Evolutionary conservation across 2,113 vertebrate species (phyloP).

Genomic region (Halcyon malimbica): DNA sequence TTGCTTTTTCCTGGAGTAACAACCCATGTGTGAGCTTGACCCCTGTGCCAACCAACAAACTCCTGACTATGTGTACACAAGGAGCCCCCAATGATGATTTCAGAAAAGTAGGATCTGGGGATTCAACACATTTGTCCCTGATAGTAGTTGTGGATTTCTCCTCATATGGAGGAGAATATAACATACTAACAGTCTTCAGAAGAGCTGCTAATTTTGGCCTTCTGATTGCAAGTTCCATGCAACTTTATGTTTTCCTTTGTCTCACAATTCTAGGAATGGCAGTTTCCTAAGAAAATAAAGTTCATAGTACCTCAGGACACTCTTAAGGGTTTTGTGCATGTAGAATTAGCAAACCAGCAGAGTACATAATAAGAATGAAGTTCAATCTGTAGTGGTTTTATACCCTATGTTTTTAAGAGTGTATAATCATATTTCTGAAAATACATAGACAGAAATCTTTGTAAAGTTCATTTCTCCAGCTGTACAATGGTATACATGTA

Average conservation of each 20-base stretch:
- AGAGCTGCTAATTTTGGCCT: background rate
- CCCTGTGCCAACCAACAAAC: background rate
- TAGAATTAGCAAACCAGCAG: background rate
- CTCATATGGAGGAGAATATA: background rate
- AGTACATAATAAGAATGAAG: background rate
- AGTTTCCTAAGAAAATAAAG: background rate
- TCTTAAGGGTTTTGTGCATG: background rate
- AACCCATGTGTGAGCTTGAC: background rate
- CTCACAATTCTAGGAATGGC: background rate
- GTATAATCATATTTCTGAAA: background rate
- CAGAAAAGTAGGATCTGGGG: background rate
- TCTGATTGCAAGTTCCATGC: background rate
- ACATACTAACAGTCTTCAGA: background rate
- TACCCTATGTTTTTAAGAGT: background rate
- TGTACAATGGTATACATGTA: background rate
- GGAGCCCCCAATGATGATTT: background rate
- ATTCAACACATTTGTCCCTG: background rate
- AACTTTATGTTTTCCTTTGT: background rate
- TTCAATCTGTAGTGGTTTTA: background rate
- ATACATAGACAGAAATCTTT: background rate
- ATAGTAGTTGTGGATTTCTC: background rate
- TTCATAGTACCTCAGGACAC: background rate
- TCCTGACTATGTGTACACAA: background rate
- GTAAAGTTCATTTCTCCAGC: background rate
- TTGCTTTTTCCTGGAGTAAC: background rate